Conservation (phyloP, 2,113 vertebrate species). For the Rhinolophus ferrumequinum region DNA sequence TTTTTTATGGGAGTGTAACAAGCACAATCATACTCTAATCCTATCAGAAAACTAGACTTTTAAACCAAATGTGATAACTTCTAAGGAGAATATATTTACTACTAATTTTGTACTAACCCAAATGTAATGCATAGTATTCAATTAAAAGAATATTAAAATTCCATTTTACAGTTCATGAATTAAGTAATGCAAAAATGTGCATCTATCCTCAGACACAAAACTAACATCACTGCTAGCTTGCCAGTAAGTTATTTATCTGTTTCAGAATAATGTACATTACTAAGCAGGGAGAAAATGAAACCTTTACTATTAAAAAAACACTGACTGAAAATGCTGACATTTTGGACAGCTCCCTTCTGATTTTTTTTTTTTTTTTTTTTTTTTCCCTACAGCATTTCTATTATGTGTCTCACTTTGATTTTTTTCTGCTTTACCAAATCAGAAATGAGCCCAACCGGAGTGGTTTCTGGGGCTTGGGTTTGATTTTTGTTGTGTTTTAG, state of each 20-base stretch:
- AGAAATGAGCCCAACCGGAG: neutral
- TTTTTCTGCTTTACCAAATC: constrained; percentile 12
- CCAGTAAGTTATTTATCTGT: neutral
- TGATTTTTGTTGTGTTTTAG: neutral
- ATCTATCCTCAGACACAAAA: constrained; percentile 29
- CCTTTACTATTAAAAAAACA: neutral
- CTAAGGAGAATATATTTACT: neutral
- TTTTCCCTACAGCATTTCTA: neutral
- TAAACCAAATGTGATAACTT: neutral
- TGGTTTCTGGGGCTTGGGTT: neutral
- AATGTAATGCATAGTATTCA: constrained; percentile 35
- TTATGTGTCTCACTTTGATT: neutral
- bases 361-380: neutral
- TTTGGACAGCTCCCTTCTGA: constrained; percentile 16
- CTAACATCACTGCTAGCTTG: neutral
- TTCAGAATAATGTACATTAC: constrained; percentile 6
- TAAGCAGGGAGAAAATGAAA: constrained; percentile 28
- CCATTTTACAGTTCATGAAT: neutral
- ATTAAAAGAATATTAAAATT: constrained; percentile 27
- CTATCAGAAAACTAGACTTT: constrained; percentile 25
- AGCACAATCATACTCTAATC: neutral
- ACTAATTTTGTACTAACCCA: constrained; percentile 50
- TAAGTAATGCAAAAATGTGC: constrained; percentile 24
- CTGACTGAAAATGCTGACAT: neutral
- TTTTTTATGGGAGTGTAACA: neutral